These are phyloP conservation scores for Drosophila bunnanda DNA, from an alignment of 2,888 invertebrate species.

Conservation along the genomic window DNA sequence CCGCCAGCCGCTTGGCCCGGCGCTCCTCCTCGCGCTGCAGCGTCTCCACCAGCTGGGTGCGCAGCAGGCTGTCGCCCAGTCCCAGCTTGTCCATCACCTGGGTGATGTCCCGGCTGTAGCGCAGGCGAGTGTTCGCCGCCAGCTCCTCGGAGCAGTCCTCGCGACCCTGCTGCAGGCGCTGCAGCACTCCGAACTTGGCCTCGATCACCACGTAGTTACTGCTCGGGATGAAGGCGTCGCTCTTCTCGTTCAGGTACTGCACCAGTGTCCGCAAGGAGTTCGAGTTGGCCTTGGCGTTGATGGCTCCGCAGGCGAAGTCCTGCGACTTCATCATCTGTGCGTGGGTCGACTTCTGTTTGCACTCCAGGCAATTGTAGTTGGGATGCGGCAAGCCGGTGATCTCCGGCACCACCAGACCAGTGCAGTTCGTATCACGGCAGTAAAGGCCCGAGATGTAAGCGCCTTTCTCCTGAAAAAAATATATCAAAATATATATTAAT, in stretches of 20 bases:
- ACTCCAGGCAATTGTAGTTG: constrained; percentile 88
- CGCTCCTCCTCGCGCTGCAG: constrained; percentile 69
- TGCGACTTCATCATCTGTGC: constrained; percentile 83
- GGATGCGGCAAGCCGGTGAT: constrained; percentile 87
- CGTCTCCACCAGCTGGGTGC: constrained; percentile 77
- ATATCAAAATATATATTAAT: background rate
- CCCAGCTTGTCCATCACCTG: constrained; percentile 82
- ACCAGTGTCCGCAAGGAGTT: constrained; percentile 78
- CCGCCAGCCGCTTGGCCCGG: constrained; percentile 66
- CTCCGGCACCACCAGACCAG: constrained; percentile 85
- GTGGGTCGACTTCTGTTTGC: constrained; percentile 84
- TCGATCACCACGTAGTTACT: constrained; percentile 83
- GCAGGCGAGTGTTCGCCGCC: constrained; percentile 72
- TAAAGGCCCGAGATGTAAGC: constrained; percentile 83
- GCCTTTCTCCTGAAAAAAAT: constrained; percentile 79
- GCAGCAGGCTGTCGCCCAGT: constrained; percentile 83
- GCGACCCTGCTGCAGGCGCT: constrained; percentile 69
- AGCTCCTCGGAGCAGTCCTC: constrained; percentile 79
- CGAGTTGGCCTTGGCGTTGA: constrained; percentile 82
- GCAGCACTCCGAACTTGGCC: constrained; percentile 81
- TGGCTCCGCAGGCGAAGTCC: constrained; percentile 82
- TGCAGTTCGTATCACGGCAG: constrained; percentile 85
- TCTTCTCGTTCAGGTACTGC: constrained; percentile 82
- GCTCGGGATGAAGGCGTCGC: constrained; percentile 81
- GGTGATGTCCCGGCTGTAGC: constrained; percentile 82